These are phyloP conservation scores for Neosalanx taihuensis DNA, from an alignment of 2,797 vertebrate genomes.

Conservation along the genomic window DNA sequence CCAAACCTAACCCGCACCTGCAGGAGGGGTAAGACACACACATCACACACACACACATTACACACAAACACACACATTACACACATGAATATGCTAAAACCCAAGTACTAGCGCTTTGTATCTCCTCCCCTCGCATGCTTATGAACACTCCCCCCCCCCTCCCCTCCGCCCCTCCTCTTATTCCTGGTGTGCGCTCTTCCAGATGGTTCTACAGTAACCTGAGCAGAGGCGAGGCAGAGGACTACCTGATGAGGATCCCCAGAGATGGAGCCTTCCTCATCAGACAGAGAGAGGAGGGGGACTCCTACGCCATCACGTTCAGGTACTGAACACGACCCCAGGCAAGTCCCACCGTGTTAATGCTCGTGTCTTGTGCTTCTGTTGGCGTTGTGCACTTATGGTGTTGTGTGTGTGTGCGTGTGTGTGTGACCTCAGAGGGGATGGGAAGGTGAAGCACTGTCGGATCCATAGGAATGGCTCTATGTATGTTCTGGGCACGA, in stretches of 20 bases:
- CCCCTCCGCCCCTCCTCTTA: not conserved
- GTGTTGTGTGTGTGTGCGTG: not conserved
- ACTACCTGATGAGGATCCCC: slow-evolving; percentile 91
- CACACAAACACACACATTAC: not conserved
- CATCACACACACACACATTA: not conserved
- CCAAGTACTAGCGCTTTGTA: not conserved
- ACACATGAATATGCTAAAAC: not conserved
- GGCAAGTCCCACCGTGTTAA: not conserved
- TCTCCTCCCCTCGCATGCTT: not conserved
- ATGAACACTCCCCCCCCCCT: no score
- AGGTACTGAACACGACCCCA: slow-evolving; percentile 67
- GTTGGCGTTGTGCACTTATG: slow-evolving; percentile 8
- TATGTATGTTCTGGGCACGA: slow-evolving; percentile 87
- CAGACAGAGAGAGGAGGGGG: slow-evolving; percentile 82
- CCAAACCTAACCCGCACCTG: slow-evolving; percentile 83
- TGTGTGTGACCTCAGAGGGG: slow-evolving; percentile 73
- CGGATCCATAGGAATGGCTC: slow-evolving; percentile 86
- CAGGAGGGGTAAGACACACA: slow-evolving; percentile 74
- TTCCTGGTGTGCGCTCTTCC: slow-evolving; percentile 13
- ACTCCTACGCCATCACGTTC: slow-evolving; percentile 95
- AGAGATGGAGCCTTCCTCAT: slow-evolving; percentile 96
- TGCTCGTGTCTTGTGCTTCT: not conserved
- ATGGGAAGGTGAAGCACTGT: slow-evolving; percentile 94
- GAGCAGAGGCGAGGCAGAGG: slow-evolving; percentile 92
- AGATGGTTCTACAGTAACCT: slow-evolving; percentile 96